These are phyloP conservation scores for Leptodactylus fallax DNA, from an alignment of 2,797 vertebrate species.

Conservation along the genomic window DNA sequence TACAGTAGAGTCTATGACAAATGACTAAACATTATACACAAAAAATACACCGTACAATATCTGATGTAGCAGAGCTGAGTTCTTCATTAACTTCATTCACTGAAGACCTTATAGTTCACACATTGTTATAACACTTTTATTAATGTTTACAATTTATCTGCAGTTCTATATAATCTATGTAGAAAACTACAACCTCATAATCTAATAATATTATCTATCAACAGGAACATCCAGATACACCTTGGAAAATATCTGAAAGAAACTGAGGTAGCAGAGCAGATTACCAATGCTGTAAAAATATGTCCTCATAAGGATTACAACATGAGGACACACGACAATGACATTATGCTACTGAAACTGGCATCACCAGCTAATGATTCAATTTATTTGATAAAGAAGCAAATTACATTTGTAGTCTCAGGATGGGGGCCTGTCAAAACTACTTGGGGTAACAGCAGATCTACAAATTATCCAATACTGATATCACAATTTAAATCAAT, in stretches of 20 bases:
- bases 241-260: slow-evolving; percentile 73
- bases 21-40: not conserved
- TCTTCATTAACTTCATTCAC: not conserved
- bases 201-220: not conserved
- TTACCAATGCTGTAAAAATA: slow-evolving; percentile 64
- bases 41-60: too few relatives aligned
- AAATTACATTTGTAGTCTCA: too few relatives aligned
- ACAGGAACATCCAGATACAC: slow-evolving; percentile 60
- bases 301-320: slow-evolving; percentile 73
- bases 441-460: too few relatives aligned
- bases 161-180: too few relatives aligned
- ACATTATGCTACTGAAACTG: slow-evolving; percentile 77
- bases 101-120: too few relatives aligned
- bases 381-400: too few relatives aligned
- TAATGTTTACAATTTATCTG: too few relatives aligned
- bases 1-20: not conserved
- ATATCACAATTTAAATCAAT: too few relatives aligned
- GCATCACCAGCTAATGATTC: slow-evolving; percentile 62
- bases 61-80: not conserved
- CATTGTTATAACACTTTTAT: too few relatives aligned
- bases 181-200: not conserved
- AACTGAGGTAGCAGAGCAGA: slow-evolving; percentile 71
- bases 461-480: too few relatives aligned
- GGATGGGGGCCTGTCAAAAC: too few relatives aligned
- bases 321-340: slow-evolving; percentile 68